Base-by-base conservation (phyloP, 2,113 vertebrate species). In the Tonatia bakeri region DNA sequence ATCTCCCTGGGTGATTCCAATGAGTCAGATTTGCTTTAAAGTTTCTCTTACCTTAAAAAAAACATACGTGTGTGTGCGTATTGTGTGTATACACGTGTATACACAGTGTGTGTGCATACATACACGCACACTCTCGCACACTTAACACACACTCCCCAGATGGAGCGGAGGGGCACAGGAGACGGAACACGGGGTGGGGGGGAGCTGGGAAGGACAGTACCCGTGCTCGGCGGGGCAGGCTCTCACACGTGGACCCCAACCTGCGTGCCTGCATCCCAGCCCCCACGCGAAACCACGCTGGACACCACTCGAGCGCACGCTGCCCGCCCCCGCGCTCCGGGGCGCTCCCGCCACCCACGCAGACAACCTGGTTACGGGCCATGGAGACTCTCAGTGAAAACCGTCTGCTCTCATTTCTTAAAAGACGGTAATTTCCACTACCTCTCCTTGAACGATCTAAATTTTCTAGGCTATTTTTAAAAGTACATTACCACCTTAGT, bases 381-480 rank as follows among this genome's bases (percentile, higher is more conserved):
- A 36, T 72, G 50, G 88, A 91, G 85, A 45, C 73, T 84, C 87
- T 76, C 89, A 80, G 83, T 91, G 81, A 97, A 95, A 96, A 85
- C 20, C n/a, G 81, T 56, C 69, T 70, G 47, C 69, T 79, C 65
- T 94, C 64, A 54, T 65, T 95, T 90, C 89, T 33, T 81, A 45
- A 75, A 96, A 96, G 50, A 77, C 54, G 88, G 7, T 50, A 82
- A 94, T 91, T 95, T 86, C 93, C 76, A 86, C 59, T 76, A 47
- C 33, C 43, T 91, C 86, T 56, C 64, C 9, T 52, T 90, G 67
- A 89, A 97, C 90, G 79, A 90, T 88, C 67, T 97, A 96, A 79
- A 90, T 40, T 95, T 84, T 64, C 92, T 95, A 91, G 96, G 97
- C 97, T 94, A 94, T 96, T 98, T 97, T 97, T 96, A 81, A 95